Evolutionary conservation across 2,113 vertebrate genomes (phyloP).

Genomic region (Oncorhynchus keta): DNA sequence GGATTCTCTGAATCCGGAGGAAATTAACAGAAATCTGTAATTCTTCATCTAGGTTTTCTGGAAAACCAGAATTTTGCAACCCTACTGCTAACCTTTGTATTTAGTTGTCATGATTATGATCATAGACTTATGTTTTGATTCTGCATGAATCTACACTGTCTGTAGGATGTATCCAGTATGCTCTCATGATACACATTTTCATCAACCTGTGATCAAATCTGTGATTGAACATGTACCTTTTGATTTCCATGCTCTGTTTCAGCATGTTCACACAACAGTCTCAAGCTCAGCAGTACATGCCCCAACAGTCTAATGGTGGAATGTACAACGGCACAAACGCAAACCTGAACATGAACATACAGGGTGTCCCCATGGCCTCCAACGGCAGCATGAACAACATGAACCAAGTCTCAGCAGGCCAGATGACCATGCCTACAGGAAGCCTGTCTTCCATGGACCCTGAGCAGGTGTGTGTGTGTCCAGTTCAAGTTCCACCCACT

Average conservation of each 20-base stretch:
- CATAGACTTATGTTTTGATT: no score
- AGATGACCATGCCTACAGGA: constrained; percentile 88
- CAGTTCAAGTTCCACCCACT: no score
- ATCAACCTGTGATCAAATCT: no score
- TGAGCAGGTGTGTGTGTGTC: constrained; percentile 80
- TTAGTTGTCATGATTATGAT: no score
- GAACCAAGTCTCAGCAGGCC: constrained; percentile 89
- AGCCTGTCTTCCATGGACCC: constrained; percentile 86
- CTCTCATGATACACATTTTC: no score
- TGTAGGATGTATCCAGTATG: no score
- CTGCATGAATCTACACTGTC: no score
- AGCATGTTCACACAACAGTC: constrained; percentile 94
- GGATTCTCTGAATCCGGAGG: no score
- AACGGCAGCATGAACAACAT: constrained; percentile 84
- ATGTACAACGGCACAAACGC: constrained; percentile 84
- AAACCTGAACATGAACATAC: constrained; percentile 72
- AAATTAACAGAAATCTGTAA: no score
- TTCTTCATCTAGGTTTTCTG: no score
- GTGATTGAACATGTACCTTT: not conserved
- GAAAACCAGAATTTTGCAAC: no score
- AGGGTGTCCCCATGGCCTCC: constrained; percentile 83
- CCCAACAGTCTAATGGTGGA: constrained; percentile 82
- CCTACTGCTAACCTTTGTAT: no score
- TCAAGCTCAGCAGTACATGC: constrained; percentile 67
- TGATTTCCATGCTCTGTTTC: constrained; percentile 21